A percentile compares a stretch with the other conserved stretches of the same genome.
phyloP scores from a whole-genome alignment of 2,113 vertebrate genomes.

The Salvelinus namaycush region DNA sequence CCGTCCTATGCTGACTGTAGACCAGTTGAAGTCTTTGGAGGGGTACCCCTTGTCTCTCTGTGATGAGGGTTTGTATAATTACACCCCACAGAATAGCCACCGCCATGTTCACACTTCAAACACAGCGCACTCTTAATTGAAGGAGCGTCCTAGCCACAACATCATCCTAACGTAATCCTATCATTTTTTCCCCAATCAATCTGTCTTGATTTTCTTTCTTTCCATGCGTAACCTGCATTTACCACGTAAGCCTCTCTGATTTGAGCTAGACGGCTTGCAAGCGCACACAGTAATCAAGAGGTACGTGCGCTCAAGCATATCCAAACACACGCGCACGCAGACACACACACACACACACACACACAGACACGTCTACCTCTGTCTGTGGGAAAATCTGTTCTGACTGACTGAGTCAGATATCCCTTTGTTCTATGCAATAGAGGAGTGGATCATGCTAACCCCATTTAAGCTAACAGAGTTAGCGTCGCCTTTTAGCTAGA shows the following conservation, averaged over 20 bases:
- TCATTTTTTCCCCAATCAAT: conserved; percentile 39
- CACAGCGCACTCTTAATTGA: conserved; percentile 28
- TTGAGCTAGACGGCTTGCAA: background rate
- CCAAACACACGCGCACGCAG: too few species aligned
- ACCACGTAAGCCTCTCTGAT: conserved; percentile 1
- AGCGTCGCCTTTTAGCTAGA: too few species aligned
- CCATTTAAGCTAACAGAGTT: background rate
- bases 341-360: too few species aligned
- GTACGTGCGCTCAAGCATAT: background rate
- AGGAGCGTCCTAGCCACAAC: conserved; percentile 20
- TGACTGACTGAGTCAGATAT: background rate
- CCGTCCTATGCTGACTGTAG: background rate
- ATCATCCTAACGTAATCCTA: conserved; percentile 16
- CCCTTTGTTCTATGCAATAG: background rate
- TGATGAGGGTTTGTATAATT: conserved; percentile 53
- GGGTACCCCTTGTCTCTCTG: conserved; percentile 1
- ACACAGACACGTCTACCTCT: background rate
- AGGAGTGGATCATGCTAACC: background rate
- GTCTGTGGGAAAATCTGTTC: background rate
- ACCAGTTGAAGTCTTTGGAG: background rate
- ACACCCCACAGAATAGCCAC: conserved; percentile 24
- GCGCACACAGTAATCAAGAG: background rate
- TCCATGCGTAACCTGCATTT: conserved; percentile 12
- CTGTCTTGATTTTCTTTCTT: conserved; percentile 15
- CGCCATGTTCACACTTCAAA: conserved; percentile 55